phyloP scores from a whole-genome alignment of 2,113 vertebrate genomes.

The Oryzias javanicus region DNA sequence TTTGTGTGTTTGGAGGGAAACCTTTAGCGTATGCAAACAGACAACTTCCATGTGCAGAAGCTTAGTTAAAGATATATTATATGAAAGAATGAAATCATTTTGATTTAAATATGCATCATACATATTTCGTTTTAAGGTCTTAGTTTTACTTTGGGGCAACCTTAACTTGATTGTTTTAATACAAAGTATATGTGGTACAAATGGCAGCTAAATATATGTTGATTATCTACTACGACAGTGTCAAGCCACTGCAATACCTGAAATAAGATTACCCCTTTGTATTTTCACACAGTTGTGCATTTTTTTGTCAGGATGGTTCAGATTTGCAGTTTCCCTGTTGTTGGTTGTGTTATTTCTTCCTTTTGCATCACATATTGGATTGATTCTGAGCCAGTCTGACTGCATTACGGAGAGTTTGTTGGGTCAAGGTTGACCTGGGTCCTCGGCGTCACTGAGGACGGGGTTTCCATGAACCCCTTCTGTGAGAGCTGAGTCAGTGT shows the following conservation, averaged over 20 bases:
- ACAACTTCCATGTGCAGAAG: constrained; percentile 1
- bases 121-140: too few relatives aligned
- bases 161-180: constrained; percentile 7
- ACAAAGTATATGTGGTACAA: neutral
- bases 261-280: too few relatives aligned
- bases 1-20: neutral
- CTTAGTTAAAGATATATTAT: too few relatives aligned
- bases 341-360: neutral
- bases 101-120: too few relatives aligned
- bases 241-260: too few relatives aligned
- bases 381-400: constrained; percentile 84
- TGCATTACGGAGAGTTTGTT: constrained; percentile 74
- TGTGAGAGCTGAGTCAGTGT: constrained; percentile 6
- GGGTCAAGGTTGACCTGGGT: constrained; percentile 64
- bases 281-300: too few relatives aligned
- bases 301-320: constrained; percentile 29
- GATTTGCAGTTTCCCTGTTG: constrained; percentile 4
- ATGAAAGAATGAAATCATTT: too few relatives aligned
- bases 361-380: constrained; percentile 23
- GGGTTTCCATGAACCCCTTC: constrained; percentile 2
- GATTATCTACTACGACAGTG: neutral
- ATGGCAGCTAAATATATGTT: neutral
- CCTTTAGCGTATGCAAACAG: constrained; percentile 8
- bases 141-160: constrained; percentile 3
- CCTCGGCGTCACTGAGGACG: constrained; percentile 1